These are phyloP conservation scores for Coregonus clupeaformis DNA, from an alignment of 2,113 vertebrate genomes.

Conservation along the genomic window DNA sequence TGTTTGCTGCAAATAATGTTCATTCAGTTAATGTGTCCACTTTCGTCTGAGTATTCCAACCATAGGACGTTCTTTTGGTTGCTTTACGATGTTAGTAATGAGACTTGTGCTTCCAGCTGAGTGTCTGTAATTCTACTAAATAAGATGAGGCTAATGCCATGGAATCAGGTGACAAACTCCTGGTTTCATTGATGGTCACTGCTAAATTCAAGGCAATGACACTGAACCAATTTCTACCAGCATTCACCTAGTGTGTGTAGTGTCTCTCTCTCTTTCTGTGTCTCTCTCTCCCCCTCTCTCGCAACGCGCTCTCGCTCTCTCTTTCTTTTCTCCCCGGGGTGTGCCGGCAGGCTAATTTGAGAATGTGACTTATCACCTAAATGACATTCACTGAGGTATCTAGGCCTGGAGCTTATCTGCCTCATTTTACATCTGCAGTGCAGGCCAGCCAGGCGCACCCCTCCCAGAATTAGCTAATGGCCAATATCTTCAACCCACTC, in stretches of 20 bases:
- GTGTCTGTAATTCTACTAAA: slow-evolving; percentile 30
- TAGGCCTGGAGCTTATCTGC: slow-evolving; percentile 45
- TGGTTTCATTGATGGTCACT: slow-evolving; percentile 29
- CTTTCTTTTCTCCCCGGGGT: slow-evolving; percentile 32
- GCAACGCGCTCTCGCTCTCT: slow-evolving; percentile 14
- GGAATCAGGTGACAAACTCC: slow-evolving; percentile 45
- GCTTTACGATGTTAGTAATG: not conserved
- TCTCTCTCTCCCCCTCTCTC: not conserved
- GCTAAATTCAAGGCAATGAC: not conserved
- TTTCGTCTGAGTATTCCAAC: not conserved
- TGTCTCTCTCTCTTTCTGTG: slow-evolving; percentile 18
- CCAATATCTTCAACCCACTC: slow-evolving; percentile 18
- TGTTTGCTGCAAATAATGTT: not conserved
- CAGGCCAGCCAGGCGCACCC: slow-evolving; percentile 19
- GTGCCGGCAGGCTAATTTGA: slow-evolving; percentile 59
- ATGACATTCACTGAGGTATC: slow-evolving; percentile 46
- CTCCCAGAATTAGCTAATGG: slow-evolving; percentile 18
- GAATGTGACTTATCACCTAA: slow-evolving; percentile 57
- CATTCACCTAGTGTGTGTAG: slow-evolving; percentile 3
- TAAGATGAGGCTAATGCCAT: slow-evolving; percentile 32
- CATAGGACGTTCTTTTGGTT: not conserved
- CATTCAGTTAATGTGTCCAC: not conserved
- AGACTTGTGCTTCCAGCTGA: slow-evolving; percentile 6
- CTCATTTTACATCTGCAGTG: slow-evolving; percentile 15
- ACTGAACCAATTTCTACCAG: not conserved